These are phyloP conservation scores for Papilio dardanus DNA, from an alignment of 1,140 invertebrate genomes.

Conservation along the genomic window DNA sequence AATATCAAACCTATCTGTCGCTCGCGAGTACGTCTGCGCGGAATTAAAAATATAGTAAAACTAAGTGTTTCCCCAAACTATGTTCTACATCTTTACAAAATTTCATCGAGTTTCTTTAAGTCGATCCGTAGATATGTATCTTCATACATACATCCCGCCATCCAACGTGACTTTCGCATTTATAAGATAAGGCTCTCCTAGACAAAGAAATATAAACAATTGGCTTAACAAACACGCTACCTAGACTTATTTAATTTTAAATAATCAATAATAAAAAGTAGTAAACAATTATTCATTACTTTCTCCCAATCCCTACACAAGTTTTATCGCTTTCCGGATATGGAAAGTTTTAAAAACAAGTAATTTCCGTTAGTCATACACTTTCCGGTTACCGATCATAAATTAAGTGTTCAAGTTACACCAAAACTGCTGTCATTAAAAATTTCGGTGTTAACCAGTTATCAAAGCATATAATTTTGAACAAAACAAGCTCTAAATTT, in stretches of 20 bases:
- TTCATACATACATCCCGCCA: no score
- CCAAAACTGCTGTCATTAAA: neutral
- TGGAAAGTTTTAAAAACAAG: conserved; percentile 24
- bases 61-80: no score
- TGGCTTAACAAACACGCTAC: neutral
- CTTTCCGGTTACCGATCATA: neutral
- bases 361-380: neutral
- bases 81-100: no score
- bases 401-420: neutral
- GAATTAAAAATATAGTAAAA: no score
- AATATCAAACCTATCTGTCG: no score
- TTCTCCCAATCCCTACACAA: neutral
- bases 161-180: no score
- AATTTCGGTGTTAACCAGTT: conserved; percentile 4
- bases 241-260: neutral
- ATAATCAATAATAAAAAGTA: neutral
- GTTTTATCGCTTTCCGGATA: neutral
- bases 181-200: no score
- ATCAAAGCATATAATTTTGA: neutral
- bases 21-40: no score
- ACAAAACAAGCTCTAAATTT: conserved; percentile 2
- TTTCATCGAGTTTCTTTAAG: no score
- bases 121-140: no score
- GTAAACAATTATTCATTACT: conserved; percentile 9
- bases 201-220: no score